Evolutionary conservation across 1,140 invertebrate species (phyloP), one percentile per base, ranked within the genome.

Genomic region (Anthonomus grandis): DNA sequence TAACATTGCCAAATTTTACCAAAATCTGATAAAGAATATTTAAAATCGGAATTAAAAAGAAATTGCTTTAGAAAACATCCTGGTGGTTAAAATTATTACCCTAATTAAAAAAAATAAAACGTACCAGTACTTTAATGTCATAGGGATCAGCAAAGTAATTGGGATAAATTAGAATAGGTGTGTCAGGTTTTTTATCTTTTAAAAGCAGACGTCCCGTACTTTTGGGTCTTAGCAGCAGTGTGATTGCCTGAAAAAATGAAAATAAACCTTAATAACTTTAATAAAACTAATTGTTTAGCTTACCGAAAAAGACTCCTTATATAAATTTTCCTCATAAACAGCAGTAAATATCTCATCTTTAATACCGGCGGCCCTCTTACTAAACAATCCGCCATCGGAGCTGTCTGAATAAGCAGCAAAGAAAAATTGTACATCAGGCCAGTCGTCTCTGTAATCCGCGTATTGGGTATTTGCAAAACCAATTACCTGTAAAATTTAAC

Each of bases 361-460:
- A 1, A 91, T 69, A 4, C 86, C 86, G 19, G 81, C 79, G 4
- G 80, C 81, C 10, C 83, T 76, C 64, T 86, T 83, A 0, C 83
- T 78, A 49, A 86, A 82, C 19, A 85, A 56, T 1, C 90, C 90
- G 1, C 87, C 88, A 62, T 93, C 90, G 2, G 86, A 80, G 37
- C 83, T 86, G 52, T 89, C 87, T 8, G 83, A 78, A 22, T 81
- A 83, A 1, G 86, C 79, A 2, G 82, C 80, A 56, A 91, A 74
- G 57, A 90, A 86, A 4, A 90, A 67, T 64, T 92, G 87, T 31
- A 92, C 78, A 65, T 93, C 90, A 0, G 90, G 90, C 75, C 81
- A 87, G 68, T 90, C 86, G 12, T 79, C 75, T 0, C 56, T 65
- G 4, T 74, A 67, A 59, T 87, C 76, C 57, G 83, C 81, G 52